phyloP scores from a whole-genome alignment of 2,113 vertebrate species.

The Neogobius melanostomus region DNA sequence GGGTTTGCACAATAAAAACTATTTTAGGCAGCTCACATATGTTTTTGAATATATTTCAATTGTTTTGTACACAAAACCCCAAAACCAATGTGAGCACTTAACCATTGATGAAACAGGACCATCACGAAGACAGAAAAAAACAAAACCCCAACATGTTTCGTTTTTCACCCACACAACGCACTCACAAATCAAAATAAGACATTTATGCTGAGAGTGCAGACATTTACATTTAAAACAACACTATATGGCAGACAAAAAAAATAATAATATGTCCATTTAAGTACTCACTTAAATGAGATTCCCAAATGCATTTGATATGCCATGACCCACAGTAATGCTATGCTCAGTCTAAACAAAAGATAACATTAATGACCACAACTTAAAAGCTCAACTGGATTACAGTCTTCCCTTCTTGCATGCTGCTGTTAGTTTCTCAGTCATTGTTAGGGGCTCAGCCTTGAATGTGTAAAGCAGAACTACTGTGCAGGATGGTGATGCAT shows the following conservation, averaged over 20 bases:
- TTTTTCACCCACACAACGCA: constrained; percentile 32
- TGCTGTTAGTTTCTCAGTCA: constrained; percentile 28
- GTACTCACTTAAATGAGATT: constrained; percentile 86
- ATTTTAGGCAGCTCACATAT: too few relatives aligned
- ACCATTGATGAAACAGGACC: constrained; percentile 19
- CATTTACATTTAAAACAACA: constrained; percentile 34
- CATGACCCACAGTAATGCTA: constrained; percentile 59
- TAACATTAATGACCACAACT: constrained; percentile 40
- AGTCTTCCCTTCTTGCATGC: constrained; percentile 43
- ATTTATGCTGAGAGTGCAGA: constrained; percentile 44
- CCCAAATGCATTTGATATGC: constrained; percentile 71
- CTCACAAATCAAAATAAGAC: constrained; percentile 54
- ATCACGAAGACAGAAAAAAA: constrained; percentile 2
- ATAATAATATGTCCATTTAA: constrained; percentile 81
- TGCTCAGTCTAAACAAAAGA: constrained; percentile 11
- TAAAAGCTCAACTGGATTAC: constrained; percentile 6
- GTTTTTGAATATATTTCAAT: too few relatives aligned
- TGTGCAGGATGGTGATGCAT: constrained; percentile 29
- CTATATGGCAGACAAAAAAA: constrained; percentile 68
- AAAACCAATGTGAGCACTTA: constrained; percentile 33
- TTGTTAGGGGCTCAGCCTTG: constrained; percentile 46
- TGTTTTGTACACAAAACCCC: constrained; percentile 5
- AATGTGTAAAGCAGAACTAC: constrained; percentile 45
- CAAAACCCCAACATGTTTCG: constrained; percentile 12
- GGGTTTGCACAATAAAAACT: too few relatives aligned